A percentile compares a stretch with the other conserved stretches of the same genome.
Evolutionary conservation across 2,797 vertebrate genomes (phyloP).

Genomic region (Nasua narica): DNA sequence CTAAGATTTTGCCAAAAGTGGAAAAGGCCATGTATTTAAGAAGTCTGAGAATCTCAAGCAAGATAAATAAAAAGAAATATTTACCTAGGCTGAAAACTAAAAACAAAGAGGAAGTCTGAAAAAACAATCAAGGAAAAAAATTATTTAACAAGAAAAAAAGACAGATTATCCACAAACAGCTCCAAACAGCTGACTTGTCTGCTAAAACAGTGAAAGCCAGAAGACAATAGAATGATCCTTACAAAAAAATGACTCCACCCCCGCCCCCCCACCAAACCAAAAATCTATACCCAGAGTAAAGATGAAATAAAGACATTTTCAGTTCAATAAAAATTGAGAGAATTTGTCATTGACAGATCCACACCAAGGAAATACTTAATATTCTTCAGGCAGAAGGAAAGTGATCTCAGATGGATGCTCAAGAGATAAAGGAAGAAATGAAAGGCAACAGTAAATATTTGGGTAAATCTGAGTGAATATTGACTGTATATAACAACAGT

Average conservation of each 20-base stretch:
- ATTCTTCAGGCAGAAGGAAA: neutral
- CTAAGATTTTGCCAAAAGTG: neutral
- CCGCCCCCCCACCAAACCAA: neutral
- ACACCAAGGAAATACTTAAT: neutral
- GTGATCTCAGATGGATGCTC: neutral
- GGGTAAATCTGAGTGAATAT: neutral
- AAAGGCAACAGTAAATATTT: neutral
- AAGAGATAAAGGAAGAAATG: neutral
- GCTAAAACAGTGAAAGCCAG: neutral
- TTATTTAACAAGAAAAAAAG: neutral
- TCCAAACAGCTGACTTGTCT: neutral
- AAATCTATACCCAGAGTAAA: neutral
- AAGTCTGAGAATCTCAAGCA: neutral
- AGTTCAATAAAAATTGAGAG: neutral
- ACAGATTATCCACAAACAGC: neutral
- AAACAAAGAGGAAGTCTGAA: conserved; percentile 7
- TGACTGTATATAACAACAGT: neutral
- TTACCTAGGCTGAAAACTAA: neutral
- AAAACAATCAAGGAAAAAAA: neutral
- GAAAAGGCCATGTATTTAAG: neutral
- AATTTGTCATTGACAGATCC: neutral
- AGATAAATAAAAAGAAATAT: neutral
- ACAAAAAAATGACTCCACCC: neutral
- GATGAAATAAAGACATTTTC: neutral
- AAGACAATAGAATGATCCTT: neutral